A percentile compares a stretch with the other conserved stretches of the same genome.
phyloP scores from a whole-genome alignment of 2,113 vertebrate species.

The Nyctereutes procyonoides region DNA sequence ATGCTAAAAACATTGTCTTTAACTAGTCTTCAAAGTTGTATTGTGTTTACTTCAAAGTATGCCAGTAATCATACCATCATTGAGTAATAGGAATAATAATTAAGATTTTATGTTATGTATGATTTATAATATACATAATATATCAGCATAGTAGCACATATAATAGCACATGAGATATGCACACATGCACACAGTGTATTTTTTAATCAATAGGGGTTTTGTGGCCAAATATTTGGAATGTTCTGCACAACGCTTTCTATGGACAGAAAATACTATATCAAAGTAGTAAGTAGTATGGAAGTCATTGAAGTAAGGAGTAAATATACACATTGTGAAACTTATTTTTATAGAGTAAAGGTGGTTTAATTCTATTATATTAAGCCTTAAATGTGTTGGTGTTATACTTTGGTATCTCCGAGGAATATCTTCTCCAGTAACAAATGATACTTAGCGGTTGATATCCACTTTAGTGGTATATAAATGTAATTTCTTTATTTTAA shows the following conservation, averaged over 20 bases:
- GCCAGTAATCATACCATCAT: neutral
- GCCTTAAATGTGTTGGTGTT: neutral
- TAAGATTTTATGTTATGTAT: neutral
- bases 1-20: neutral
- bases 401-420: neutral
- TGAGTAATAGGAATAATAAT: neutral
- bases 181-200: neutral
- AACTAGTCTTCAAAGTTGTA: neutral
- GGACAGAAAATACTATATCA: neutral
- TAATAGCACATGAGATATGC: neutral
- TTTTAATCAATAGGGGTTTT: neutral
- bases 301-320: neutral
- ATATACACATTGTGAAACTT: neutral
- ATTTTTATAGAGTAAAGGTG: neutral
- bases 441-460: neutral
- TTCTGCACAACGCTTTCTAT: neutral
- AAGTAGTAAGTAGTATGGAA: neutral
- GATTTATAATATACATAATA: neutral
- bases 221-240: constrained; percentile 1
- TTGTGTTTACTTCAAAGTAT: neutral
- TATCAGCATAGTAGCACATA: neutral
- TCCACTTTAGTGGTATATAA: neutral
- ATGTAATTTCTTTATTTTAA: neutral
- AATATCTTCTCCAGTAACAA: neutral
- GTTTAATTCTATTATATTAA: neutral